phyloP scores from a whole-genome alignment of 2,113 vertebrate species.

The Abramis brama region DNA sequence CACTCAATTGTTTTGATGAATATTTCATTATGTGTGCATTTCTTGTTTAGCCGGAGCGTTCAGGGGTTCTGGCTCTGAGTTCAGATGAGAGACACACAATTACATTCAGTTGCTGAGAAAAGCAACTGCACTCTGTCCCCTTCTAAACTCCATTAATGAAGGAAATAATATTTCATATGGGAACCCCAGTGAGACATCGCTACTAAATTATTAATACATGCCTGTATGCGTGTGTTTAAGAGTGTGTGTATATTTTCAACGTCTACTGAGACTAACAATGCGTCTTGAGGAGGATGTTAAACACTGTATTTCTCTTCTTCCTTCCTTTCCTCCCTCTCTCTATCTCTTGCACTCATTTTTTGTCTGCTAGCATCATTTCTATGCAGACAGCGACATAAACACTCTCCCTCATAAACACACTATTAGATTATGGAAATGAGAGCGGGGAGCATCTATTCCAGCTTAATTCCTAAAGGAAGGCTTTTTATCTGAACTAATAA shows the following conservation, averaged over 20 bases:
- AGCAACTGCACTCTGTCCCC: constrained; percentile 36
- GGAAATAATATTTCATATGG: constrained; percentile 44
- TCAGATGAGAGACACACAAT: constrained; percentile 25
- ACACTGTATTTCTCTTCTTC: background rate
- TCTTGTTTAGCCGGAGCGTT: constrained; percentile 22
- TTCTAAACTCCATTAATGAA: constrained; percentile 43
- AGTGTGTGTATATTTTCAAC: constrained; percentile 26
- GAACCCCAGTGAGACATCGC: constrained; percentile 45
- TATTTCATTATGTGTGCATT: constrained; percentile 54
- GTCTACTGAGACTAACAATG: constrained; percentile 42
- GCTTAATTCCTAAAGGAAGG: constrained; percentile 78
- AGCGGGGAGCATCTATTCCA: constrained; percentile 68
- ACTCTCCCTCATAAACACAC: constrained; percentile 53
- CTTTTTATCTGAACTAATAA: constrained; percentile 80
- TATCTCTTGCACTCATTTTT: background rate
- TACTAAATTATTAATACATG: constrained; percentile 52
- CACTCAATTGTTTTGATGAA: constrained; percentile 49
- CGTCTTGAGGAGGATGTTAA: background rate
- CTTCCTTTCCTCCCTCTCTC: background rate
- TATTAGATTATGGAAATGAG: constrained; percentile 83
- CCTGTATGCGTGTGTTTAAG: constrained; percentile 26
- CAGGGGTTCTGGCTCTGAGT: background rate
- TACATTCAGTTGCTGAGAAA: constrained; percentile 24
- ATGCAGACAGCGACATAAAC: constrained; percentile 45
- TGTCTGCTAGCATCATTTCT: constrained; percentile 49